A percentile compares a stretch with the other conserved stretches of the same genome.
These are phyloP conservation scores for Aphaenogaster ashmeadi DNA, from an alignment of 1,140 invertebrate species.

Conservation along the genomic window DNA sequence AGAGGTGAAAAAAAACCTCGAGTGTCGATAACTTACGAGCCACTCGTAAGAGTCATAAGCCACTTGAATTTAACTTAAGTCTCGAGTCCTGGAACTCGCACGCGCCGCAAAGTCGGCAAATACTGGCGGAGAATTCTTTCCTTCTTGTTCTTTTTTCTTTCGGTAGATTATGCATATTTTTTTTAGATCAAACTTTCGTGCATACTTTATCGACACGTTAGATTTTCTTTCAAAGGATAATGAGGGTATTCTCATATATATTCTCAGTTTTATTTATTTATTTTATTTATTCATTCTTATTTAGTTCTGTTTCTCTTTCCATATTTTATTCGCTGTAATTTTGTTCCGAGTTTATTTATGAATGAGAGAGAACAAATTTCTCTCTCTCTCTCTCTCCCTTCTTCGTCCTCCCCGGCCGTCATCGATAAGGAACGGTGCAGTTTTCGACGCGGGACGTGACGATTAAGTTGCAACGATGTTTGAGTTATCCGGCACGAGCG, in stretches of 20 bases:
- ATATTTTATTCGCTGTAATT: neutral
- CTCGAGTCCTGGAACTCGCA: conserved; percentile 14
- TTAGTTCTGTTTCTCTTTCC: neutral
- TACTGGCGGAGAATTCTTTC: neutral
- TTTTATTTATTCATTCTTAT: conserved; percentile 27
- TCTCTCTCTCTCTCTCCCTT: too few relatives aligned
- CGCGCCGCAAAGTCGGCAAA: conserved; percentile 20
- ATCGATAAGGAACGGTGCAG: conserved; percentile 75
- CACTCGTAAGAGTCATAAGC: conserved; percentile 26
- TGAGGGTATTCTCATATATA: neutral
- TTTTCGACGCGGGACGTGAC: conserved; percentile 79
- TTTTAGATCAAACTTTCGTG: neutral
- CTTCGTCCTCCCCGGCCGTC: neutral
- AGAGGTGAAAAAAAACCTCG: neutral
- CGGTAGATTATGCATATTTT: neutral
- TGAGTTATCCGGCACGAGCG: conserved; percentile 81
- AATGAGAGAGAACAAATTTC: neutral
- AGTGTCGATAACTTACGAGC: conserved; percentile 36
- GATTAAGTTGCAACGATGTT: conserved; percentile 81
- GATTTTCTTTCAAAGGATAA: conserved; percentile 9
- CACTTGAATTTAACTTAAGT: conserved; percentile 50
- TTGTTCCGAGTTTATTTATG: neutral
- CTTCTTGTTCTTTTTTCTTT: neutral
- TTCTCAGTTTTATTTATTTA: neutral
- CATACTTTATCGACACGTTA: neutral